These are phyloP conservation scores for Terebella lapidaria DNA, from an alignment of 2,888 invertebrate species.

Conservation along the genomic window DNA sequence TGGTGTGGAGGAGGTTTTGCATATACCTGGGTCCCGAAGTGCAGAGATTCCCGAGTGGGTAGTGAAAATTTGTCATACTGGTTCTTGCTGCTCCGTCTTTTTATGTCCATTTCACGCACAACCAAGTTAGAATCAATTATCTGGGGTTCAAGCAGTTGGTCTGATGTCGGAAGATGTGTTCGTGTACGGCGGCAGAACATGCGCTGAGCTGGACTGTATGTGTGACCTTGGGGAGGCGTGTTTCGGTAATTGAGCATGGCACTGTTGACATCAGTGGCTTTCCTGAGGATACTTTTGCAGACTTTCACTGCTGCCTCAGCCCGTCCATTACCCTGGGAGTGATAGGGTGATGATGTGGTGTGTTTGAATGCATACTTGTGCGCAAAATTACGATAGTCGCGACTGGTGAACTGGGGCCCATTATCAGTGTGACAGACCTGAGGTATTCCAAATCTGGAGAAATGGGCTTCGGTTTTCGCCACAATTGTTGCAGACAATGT, in stretches of 20 bases:
- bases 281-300: neutral
- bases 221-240: slow-evolving; percentile 8
- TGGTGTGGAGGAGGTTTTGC: neutral
- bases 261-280: neutral
- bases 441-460: slow-evolving; percentile 1
- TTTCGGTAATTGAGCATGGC: slow-evolving; percentile 8
- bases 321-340: slow-evolving; percentile 8
- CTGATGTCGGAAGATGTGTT: neutral
- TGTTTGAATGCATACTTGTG: slow-evolving; percentile 4
- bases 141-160: neutral
- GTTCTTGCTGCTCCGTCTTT: neutral
- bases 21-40: neutral
- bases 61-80: neutral
- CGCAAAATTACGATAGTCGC: neutral
- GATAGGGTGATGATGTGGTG: slow-evolving; percentile 5
- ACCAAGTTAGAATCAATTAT: neutral
- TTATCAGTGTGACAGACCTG: slow-evolving; percentile 4
- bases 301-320: neutral
- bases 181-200: slow-evolving; percentile 4
- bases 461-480: slow-evolving; percentile 2
- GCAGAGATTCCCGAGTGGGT: neutral
- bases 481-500: slow-evolving; percentile 3
- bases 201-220: slow-evolving; percentile 6
- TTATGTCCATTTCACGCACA: neutral
- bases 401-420: neutral